A percentile compares a stretch with the other conserved stretches of the same genome.
phyloP scores from a whole-genome alignment of 2,797 vertebrate genomes.

The Acanthopagrus latus region DNA sequence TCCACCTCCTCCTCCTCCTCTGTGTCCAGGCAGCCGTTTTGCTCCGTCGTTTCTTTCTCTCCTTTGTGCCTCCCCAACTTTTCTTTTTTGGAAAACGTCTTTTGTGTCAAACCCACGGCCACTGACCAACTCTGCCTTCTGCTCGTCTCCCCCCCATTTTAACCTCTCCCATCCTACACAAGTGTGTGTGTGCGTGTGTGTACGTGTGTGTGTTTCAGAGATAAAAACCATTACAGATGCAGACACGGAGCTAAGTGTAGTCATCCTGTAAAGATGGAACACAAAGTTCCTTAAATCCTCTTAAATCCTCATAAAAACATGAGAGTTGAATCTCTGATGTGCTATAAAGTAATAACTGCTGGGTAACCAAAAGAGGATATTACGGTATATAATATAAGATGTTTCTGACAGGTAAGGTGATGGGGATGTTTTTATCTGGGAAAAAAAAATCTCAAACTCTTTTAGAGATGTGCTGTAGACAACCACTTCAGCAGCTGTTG shows the following conservation, averaged over 20 bases:
- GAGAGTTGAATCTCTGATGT: background rate
- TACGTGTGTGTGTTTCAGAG: background rate
- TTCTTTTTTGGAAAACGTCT: conserved; percentile 77
- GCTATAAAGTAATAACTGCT: background rate
- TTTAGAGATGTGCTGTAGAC: background rate
- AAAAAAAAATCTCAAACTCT: background rate
- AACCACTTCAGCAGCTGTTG: background rate
- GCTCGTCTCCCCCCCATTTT: conserved; percentile 83
- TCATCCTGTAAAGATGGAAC: background rate
- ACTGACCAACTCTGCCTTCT: conserved; percentile 77
- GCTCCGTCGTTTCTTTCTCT: conserved; percentile 82
- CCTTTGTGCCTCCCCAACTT: conserved; percentile 82
- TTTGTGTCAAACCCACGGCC: conserved; percentile 79
- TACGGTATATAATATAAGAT: too few relatives aligned
- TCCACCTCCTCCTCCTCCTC: conserved; percentile 61
- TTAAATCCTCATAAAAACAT: background rate
- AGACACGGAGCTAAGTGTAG: background rate
- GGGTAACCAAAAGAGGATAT: background rate
- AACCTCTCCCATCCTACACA: conserved; percentile 56
- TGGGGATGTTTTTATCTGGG: background rate
- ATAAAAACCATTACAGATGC: conserved; percentile 13
- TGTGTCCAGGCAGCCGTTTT: conserved; percentile 83
- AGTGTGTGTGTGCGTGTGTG: background rate
- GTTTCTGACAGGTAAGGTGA: background rate
- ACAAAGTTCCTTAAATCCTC: background rate